Evolutionary conservation across 2,888 invertebrate species (phyloP).

Genomic region (Andricus curvator): DNA sequence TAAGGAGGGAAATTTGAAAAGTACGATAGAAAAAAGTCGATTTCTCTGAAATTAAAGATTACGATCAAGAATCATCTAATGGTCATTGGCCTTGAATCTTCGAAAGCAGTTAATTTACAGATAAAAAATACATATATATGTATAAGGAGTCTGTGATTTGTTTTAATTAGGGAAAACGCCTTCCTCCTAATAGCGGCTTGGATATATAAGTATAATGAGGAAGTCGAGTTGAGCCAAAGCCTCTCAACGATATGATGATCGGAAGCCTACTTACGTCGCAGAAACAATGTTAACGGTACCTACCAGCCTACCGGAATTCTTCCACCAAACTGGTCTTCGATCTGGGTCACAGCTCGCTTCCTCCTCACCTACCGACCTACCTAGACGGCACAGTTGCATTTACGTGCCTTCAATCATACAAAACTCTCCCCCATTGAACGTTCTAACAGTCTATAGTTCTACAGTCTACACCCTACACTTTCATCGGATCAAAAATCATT

Average conservation of each 20-base stretch:
- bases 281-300: conserved; percentile 74
- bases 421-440: conserved; percentile 61
- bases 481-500: conserved; percentile 56
- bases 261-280: conserved; percentile 67
- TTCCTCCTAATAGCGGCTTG: conserved; percentile 32
- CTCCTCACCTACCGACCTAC: conserved; percentile 72
- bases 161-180: conserved; percentile 57
- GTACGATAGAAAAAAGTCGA: no score
- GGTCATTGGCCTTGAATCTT: neutral
- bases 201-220: conserved; percentile 32
- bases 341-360: conserved; percentile 72
- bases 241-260: conserved; percentile 55
- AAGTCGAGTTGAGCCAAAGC: conserved; percentile 46
- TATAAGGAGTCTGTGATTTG: neutral
- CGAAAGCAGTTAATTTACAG: neutral
- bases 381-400: conserved; percentile 57
- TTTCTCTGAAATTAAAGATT: no score
- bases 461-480: conserved; percentile 56
- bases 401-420: conserved; percentile 51
- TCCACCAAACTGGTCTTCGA: conserved; percentile 71
- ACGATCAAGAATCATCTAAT: neutral
- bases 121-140: neutral
- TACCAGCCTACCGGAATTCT: conserved; percentile 64
- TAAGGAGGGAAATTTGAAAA: no score
- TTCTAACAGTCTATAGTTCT: no score